Evolutionary conservation across 2,113 vertebrate species (phyloP), one percentile per base, ranked within the genome.

Genomic region (Phyllopteryx taeniolatus): DNA sequence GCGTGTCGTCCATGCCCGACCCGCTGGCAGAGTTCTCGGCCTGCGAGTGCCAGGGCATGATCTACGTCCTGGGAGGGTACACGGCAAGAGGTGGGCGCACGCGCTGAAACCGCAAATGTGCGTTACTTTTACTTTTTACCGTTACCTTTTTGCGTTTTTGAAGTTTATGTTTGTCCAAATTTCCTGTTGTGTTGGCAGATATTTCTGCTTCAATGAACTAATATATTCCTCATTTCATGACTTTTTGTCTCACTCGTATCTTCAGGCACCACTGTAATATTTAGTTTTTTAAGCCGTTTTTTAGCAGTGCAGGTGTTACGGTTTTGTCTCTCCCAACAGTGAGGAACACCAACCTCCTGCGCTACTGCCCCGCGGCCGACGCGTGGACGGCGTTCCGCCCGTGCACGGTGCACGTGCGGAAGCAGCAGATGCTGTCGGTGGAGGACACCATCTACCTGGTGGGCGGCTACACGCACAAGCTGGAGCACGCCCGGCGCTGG

Each of bases 381-480:
- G 76, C 85, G 43, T 99, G 97, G 97, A 91, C 92, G 0, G 93
- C 92, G 54, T 93, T 95, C 56, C 93, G 93, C 22, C 88, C 94
- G 3, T 98, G 96, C 1, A 83, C 94, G 0, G 90, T 92, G 4
- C 96, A 98, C 53, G 92, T 98, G 44, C 95, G 97, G 72, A 98
- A 99, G 91, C 97, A 99, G 86, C 97, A 98, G 91, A 99, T 99
- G 97, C 93, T 99, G 31, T 97, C 97, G 0, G 93, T 98, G 77
- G 96, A 98, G 77, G 96, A 98, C 83, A 96, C 95, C 69, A 96
- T 99, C 82, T 99, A 95, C 85, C 85, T 98, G 74, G 96, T 98
- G 56, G 97, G 96, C 0, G 97, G 96, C 1, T 98, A 95, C 88
- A 95, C 96, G 35, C 95, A 95, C 0, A 92, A 96, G 62, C 86